A percentile compares a stretch with the other conserved stretches of the same genome.
These are phyloP conservation scores for Zootermopsis nevadensis DNA, from an alignment of 2,888 invertebrate species.

Conservation along the genomic window DNA sequence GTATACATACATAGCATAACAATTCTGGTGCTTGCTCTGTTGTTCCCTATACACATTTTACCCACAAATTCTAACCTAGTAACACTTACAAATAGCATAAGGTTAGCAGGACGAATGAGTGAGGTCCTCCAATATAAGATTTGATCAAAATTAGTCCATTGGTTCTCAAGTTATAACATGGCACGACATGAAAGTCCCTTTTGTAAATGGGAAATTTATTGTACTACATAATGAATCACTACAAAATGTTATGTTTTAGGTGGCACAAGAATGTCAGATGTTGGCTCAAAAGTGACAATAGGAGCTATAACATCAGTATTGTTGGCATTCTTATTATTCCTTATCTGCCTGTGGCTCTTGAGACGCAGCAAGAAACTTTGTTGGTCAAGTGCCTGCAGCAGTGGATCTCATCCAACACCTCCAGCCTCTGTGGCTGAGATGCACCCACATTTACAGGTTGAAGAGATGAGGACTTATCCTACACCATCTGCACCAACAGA, in stretches of 20 bases:
- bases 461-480: background rate
- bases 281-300: conserved; percentile 35
- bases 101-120: too few relatives aligned
- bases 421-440: background rate
- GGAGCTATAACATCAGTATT: conserved; percentile 36
- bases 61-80: too few relatives aligned
- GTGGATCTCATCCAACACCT: background rate
- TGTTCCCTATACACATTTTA: too few relatives aligned
- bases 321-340: conserved; percentile 33
- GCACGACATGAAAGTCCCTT: too few relatives aligned
- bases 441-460: background rate
- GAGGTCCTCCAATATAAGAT: too few relatives aligned
- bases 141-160: too few relatives aligned
- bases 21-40: too few relatives aligned
- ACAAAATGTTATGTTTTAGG: background rate
- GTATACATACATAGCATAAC: too few relatives aligned
- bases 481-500: conserved; percentile 19
- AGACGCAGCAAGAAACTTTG: conserved; percentile 2
- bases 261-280: background rate
- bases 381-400: conserved; percentile 1
- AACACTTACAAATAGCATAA: too few relatives aligned
- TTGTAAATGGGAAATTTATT: too few relatives aligned
- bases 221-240: too few relatives aligned
- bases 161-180: too few relatives aligned
- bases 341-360: conserved; percentile 30